Conservation (phyloP, 2,113 vertebrate species). For the Rhinichthys klamathensis region DNA sequence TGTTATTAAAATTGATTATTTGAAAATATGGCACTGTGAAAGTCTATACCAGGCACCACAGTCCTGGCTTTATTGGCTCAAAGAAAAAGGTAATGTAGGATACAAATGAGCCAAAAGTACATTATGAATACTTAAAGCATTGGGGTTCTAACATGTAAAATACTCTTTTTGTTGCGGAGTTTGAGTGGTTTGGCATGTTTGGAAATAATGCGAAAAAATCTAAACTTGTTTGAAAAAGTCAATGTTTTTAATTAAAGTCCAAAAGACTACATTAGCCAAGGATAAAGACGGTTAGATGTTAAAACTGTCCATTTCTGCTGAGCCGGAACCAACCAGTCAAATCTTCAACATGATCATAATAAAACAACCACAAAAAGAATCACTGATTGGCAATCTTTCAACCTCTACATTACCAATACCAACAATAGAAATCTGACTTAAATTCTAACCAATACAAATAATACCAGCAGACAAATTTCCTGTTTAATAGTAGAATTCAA, state of each 20-base stretch:
- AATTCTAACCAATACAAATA: background rate
- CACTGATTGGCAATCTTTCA: background rate
- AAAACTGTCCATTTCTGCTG: background rate
- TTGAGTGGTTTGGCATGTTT: background rate
- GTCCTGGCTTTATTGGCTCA: conserved; percentile 53
- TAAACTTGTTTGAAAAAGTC: background rate
- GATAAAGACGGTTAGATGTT: background rate
- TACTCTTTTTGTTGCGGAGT: background rate
- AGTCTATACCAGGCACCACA: conserved; percentile 63
- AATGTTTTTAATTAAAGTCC: background rate
- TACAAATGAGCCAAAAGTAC: conserved; percentile 28
- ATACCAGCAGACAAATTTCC: background rate
- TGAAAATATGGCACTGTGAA: conserved; percentile 86
- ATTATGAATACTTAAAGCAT: conserved; percentile 16
- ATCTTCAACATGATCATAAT: background rate
- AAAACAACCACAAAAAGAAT: conserved; percentile 8
- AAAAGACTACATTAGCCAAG: background rate
- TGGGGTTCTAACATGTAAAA: background rate
- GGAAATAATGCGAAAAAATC: background rate
- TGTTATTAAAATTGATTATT: conserved; percentile 72
- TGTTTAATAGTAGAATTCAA: background rate
- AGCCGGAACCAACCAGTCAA: background rate
- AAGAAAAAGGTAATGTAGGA: conserved; percentile 61
- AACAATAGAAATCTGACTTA: background rate
- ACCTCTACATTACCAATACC: background rate